A percentile compares a stretch with the other conserved stretches of the same genome.
These are phyloP conservation scores for Orthonevra nobilis DNA, from an alignment of 2,888 invertebrate species.

Conservation along the genomic window DNA sequence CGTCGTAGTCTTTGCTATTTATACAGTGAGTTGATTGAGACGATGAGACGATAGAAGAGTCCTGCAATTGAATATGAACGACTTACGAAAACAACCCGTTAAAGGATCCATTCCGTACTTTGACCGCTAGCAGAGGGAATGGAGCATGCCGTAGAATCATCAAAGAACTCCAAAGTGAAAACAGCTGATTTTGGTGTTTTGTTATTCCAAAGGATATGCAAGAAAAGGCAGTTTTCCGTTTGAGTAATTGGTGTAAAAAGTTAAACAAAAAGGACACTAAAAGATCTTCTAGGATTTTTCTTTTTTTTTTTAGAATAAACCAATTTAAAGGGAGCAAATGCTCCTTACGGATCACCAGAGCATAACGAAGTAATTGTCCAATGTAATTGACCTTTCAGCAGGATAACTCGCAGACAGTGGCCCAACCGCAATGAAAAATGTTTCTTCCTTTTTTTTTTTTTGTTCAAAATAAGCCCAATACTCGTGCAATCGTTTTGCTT, in stretches of 20 bases:
- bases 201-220: conserved; percentile 6
- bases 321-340: neutral
- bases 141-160: neutral
- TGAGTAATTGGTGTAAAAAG: conserved; percentile 34
- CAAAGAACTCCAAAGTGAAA: conserved; percentile 8
- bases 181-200: conserved; percentile 51
- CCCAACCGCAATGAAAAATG: neutral
- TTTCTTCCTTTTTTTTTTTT: no score
- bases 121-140: conserved; percentile 18
- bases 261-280: neutral
- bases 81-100: conserved; percentile 31
- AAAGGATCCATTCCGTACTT: neutral
- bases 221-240: conserved; percentile 6
- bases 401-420: neutral
- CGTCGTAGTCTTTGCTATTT: neutral
- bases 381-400: conserved; percentile 3
- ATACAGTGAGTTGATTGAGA: conserved; percentile 18
- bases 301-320: neutral
- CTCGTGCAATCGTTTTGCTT: neutral
- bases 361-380: conserved; percentile 2
- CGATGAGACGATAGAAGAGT: neutral
- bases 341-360: conserved; percentile 11
- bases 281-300: neutral
- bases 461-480: neutral
- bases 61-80: conserved; percentile 13